Conservation (phyloP, 2,113 vertebrate genomes). For the Atlantisia rogersi region DNA sequence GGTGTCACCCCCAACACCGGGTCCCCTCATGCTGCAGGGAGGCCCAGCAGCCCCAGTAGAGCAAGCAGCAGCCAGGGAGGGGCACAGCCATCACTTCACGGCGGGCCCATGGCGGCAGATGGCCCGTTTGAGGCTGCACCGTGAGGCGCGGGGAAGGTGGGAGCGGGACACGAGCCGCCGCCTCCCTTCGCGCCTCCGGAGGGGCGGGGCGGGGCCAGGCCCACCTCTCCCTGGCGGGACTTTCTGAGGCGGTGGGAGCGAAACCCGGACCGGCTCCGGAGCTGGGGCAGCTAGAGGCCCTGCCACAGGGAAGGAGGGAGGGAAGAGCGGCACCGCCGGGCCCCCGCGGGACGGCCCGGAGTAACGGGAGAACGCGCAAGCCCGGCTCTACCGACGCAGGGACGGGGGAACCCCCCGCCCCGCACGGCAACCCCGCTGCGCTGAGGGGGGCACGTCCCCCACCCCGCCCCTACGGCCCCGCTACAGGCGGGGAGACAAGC, state of each 20-base stretch:
- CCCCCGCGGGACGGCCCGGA: not conserved
- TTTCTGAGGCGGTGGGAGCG: not conserved
- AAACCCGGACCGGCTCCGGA: not conserved
- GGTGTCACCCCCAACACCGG: too few relatives aligned
- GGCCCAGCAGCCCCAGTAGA: accelerated
- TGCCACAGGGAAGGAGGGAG: accelerated
- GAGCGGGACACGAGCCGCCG: too few relatives aligned
- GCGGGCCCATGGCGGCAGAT: not conserved
- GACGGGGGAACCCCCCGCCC: accelerated
- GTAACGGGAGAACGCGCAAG: accelerated
- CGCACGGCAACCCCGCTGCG: not conserved
- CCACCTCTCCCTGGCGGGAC: accelerated
- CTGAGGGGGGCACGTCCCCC: accelerated
- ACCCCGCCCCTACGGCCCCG: too few relatives aligned
- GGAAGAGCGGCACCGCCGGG: accelerated
- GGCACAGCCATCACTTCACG: accelerated
- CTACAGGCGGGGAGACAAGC: not conserved
- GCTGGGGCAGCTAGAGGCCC: not conserved
- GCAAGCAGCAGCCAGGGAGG: accelerated
- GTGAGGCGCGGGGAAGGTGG: not conserved
- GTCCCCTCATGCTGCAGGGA: accelerated
- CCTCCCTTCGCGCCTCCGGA: accelerated
- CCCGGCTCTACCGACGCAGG: not conserved
- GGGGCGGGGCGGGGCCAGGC: not conserved
- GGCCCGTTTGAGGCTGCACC: not conserved